Evolutionary conservation across 2,113 vertebrate species (phyloP), one percentile per base, ranked within the genome.

Genomic region (Aspiorhynchus laticeps): DNA sequence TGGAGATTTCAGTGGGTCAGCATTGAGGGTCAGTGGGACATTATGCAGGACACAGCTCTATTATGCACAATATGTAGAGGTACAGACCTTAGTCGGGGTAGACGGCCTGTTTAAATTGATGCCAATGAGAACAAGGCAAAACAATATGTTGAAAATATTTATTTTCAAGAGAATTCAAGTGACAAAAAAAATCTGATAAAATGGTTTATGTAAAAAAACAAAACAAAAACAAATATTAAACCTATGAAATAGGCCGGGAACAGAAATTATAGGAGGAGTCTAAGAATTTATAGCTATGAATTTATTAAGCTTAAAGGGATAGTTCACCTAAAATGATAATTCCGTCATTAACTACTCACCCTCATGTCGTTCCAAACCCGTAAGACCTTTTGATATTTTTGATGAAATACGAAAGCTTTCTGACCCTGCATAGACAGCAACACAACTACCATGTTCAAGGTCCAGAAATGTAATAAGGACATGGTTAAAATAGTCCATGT

Each of bases 11-110:
- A 56, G 26, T 10, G 14, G 83, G 46, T 74, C 48, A 74, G 9
- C 31, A 84, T 8, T 38, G 10, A n/a, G 48, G 65, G 48, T 84
- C 81, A 83, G 15, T 67, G 19, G 28, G 43, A 83, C 19, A 53
- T 67, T 69, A 46, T 46, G 43, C 26, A 78, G 46, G 75, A 78
- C 1, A 9, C n/a, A 53, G 76, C 28, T 31, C 46, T 75, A 26
- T 28, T 76, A 48, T 76, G 41, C n/a, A 61, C 53, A 63, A 38
- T 67, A 67, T 67, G 79, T 26, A 63, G 4, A 65, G 46, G 59
- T 46, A 81, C 73, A 48, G 74, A 76, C 2, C 2, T 43, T 76
- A 48, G 41, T 43, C 1, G 1, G 41, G 24, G 41, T 15, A 31
- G 9, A 53, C 7, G 17, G 46, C 15, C 8, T 53, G 19, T 78